phyloP scores from a whole-genome alignment of 2,888 invertebrate genomes.

The Tetrapedia diversipes region DNA sequence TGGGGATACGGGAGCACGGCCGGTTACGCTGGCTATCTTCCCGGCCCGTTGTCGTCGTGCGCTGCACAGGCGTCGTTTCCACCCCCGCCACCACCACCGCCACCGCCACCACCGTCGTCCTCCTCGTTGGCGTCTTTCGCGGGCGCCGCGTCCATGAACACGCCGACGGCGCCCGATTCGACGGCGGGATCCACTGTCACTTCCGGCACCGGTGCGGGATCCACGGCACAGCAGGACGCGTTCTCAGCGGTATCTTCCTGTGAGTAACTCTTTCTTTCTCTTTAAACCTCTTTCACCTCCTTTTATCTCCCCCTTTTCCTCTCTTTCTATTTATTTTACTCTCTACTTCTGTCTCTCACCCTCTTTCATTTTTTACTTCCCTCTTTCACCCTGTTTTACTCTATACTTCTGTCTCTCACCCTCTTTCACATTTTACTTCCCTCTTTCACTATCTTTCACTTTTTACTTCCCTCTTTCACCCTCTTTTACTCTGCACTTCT shows the following conservation, averaged over 20 bases:
- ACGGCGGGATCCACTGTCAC: constrained; percentile 77
- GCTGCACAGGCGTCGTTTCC: constrained; percentile 84
- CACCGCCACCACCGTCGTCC: constrained; percentile 74
- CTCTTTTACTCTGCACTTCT: no score
- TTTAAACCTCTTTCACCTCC: no score
- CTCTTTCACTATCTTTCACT: no score
- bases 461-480: no score
- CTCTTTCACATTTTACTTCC: no score
- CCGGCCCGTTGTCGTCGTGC: constrained; percentile 89
- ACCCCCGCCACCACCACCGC: constrained; percentile 78
- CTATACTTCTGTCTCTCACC: no score
- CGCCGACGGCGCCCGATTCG: constrained; percentile 79
- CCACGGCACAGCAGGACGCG: constrained; percentile 79
- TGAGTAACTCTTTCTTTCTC: no score
- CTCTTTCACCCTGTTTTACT: no score
- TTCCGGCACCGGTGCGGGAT: constrained; percentile 72
- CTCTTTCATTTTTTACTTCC: no score
- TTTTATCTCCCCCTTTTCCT: no score
- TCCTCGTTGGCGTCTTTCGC: constrained; percentile 78
- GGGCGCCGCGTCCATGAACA: constrained; percentile 78
- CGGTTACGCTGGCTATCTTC: constrained; percentile 93
- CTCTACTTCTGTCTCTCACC: no score
- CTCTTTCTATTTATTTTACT: no score
- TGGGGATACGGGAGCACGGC: constrained; percentile 95
- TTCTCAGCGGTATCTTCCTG: constrained; percentile 80